These are phyloP conservation scores for Strigamia transsilvanica DNA, from an alignment of 2,888 invertebrate genomes.

Conservation along the genomic window DNA sequence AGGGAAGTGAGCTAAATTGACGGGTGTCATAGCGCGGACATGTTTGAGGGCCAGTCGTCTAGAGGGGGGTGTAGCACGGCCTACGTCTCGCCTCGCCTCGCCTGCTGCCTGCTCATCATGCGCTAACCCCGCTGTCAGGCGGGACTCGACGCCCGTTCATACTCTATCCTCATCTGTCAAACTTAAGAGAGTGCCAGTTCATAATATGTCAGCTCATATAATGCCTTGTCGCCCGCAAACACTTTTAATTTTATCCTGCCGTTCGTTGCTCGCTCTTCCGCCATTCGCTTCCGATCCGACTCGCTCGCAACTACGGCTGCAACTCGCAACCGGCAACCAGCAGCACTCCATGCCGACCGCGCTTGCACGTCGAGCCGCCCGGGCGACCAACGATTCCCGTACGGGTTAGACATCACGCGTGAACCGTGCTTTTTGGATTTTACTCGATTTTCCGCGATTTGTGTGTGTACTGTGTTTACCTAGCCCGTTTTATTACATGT, in stretches of 20 bases:
- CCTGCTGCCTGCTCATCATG: not conserved
- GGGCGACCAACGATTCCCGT: not conserved
- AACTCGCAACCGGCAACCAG: not conserved
- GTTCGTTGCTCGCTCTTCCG: not conserved
- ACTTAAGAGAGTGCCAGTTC: constrained; percentile 52
- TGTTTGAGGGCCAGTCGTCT: not conserved
- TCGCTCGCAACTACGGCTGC: not conserved
- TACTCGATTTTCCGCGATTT: not conserved
- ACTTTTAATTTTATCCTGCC: constrained; percentile 50
- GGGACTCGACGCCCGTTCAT: constrained; percentile 27
- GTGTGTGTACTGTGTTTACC: not conserved
- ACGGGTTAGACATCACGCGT: not conserved
- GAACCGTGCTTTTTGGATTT: constrained; percentile 12
- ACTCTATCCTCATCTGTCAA: constrained; percentile 53
- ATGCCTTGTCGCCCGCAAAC: constrained; percentile 40
- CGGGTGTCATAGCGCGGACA: constrained; percentile 34
- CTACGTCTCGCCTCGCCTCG: not conserved
- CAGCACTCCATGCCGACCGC: not conserved
- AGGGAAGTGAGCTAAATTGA: constrained; percentile 37
- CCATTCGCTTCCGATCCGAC: not conserved
- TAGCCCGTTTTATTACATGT: constrained; percentile 10
- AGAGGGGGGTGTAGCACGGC: constrained; percentile 22
- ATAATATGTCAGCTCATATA: constrained; percentile 54
- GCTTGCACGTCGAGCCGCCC: not conserved
- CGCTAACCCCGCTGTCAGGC: constrained; percentile 51